A percentile compares a stretch with the other conserved stretches of the same genome.
Conservation (phyloP, 1,140 invertebrate species). For the Drosophila sulfurigaster region DNA sequence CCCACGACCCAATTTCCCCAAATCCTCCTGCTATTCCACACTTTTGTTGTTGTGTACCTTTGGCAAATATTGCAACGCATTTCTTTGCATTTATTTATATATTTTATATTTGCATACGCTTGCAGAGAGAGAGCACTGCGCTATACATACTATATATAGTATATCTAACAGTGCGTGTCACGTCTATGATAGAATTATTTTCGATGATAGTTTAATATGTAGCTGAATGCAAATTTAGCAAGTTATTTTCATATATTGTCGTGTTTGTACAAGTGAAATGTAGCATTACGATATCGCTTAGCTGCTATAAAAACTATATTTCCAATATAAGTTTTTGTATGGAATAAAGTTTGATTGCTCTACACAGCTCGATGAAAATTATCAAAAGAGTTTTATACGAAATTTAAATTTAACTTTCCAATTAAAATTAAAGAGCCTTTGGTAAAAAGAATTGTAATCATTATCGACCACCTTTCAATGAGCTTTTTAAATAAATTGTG, state of each 20-base stretch:
- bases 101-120: constrained; percentile 40
- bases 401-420: too few species aligned
- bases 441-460: too few species aligned
- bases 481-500: too few species aligned
- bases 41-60: constrained; percentile 44
- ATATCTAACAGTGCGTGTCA: not conserved
- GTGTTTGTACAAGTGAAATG: not conserved
- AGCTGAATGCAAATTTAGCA: not conserved
- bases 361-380: too few species aligned
- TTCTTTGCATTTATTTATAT: constrained; percentile 69
- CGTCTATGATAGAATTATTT: not conserved
- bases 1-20: not conserved
- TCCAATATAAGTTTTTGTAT: too few species aligned
- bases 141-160: not conserved
- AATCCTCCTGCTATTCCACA: not conserved
- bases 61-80: constrained; percentile 74
- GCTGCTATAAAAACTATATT: not conserved
- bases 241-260: too few species aligned
- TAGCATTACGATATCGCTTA: not conserved
- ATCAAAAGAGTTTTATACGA: too few species aligned
- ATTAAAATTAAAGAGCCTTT: too few species aligned
- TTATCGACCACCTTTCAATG: too few species aligned
- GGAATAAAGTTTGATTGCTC: too few species aligned
- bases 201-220: not conserved
- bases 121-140: constrained; percentile 1